Evolutionary conservation across 2,888 invertebrate genomes (phyloP), one percentile per base, ranked within the genome.

Genomic region (Ceratothoa steindachneri): DNA sequence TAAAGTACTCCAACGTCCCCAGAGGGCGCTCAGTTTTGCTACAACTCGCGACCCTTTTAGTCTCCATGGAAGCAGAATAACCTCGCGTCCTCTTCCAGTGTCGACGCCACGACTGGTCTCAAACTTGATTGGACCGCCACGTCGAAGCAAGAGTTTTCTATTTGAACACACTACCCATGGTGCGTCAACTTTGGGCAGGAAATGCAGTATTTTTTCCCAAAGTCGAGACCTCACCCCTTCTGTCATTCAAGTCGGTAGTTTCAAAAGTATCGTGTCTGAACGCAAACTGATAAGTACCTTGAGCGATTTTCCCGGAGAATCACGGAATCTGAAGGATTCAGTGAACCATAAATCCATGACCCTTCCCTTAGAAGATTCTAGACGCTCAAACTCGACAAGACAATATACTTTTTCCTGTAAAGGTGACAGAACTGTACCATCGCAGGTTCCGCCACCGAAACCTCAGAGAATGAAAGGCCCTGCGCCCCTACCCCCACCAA

Each of bases 1-100:
- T n/a, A 69, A 70, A 2, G 74, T 79, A 15, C 74, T 72, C 27
- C 79, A 76, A 31, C 67, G 76, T 30, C 79, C 79, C n/a, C 75
- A 79, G 29, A 67, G 76, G 19, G 75, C 76, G 9, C 76, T 74
- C 29, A 76, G 76, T 30, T 76, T 79, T 53, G 79, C 69, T 3
- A 60, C 53, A 27, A 52, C 73, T 24, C 64, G 79, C 31, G 19
- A 60, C 27, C 60, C 60, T 7, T 60, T 60, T 60, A 7, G 60
- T 3, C 27, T 60, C 12, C 60, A 60, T 24, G 60, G 60, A 60
- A 24, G 27, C 24, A 60, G 24, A 7, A 60, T 1, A 22, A 24
- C 24, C 2, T 24, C 24, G 19, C 60, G 60, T 7, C 60, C 60
- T 22, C 22, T 60, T 24, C 60, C 60, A 1, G 60, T 60, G 12